These are phyloP conservation scores for Procambarus clarkii DNA, from an alignment of 1,140 invertebrate species.

Conservation along the genomic window DNA sequence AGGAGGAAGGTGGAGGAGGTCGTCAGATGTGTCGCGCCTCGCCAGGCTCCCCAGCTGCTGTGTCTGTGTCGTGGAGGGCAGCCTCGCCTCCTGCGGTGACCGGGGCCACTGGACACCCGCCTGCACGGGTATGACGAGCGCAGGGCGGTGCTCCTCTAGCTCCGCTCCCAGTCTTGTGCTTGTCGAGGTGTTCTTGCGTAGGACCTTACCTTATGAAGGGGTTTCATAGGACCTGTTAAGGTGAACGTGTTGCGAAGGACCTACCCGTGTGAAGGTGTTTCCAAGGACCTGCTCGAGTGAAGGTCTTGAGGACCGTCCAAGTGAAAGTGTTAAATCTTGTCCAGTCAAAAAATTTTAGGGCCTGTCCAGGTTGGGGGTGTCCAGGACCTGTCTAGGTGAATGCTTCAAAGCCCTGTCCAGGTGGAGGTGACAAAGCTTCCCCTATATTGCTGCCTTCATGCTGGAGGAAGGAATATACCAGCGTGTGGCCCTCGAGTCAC, in stretches of 20 bases:
- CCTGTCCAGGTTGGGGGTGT: neutral
- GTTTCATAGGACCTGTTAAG: neutral
- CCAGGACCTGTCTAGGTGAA: neutral
- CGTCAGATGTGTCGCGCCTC: neutral
- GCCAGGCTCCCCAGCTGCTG: too few relatives aligned
- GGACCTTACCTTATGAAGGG: neutral
- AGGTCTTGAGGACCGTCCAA: neutral
- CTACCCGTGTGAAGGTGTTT: neutral
- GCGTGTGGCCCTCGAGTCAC: constrained; percentile 63
- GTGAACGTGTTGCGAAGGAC: neutral
- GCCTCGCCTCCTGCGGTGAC: neutral
- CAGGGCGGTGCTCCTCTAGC: neutral
- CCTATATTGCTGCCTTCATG: constrained; percentile 38
- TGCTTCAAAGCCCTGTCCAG: neutral
- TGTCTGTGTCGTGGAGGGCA: neutral
- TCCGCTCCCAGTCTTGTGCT: neutral
- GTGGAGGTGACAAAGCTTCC: neutral
- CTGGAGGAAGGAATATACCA: constrained; percentile 59
- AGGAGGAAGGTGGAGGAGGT: neutral
- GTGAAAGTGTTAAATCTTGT: neutral
- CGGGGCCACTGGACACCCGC: neutral
- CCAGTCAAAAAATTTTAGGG: neutral
- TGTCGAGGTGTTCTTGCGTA: neutral
- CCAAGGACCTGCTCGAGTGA: neutral
- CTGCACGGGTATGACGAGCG: neutral